Conservation (phyloP, 2,113 vertebrate genomes). For the Calypte anna region DNA sequence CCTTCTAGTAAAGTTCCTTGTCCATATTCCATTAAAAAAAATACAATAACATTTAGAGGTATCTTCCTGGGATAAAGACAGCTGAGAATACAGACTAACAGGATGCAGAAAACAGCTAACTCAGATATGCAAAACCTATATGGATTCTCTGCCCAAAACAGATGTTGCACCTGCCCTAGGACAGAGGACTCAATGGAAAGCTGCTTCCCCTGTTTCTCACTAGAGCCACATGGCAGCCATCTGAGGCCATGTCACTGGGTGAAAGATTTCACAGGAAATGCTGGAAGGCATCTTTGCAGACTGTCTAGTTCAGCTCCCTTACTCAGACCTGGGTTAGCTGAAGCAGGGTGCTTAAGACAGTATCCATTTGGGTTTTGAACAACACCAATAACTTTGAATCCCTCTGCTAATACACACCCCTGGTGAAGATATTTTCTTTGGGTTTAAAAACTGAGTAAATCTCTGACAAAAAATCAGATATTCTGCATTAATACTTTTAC, state of each 20-base stretch:
- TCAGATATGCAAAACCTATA: neutral
- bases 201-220: neutral
- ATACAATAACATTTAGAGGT: neutral
- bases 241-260: fast-evolving
- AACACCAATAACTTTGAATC: neutral
- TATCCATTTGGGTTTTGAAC: neutral
- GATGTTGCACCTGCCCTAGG: neutral
- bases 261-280: neutral
- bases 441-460: neutral
- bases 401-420: neutral
- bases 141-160: neutral
- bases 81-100: neutral
- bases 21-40: neutral
- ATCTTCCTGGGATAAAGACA: neutral
- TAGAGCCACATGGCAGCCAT: neutral
- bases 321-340: neutral
- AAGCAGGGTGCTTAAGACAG: neutral
- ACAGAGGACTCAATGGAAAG: neutral
- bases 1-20: neutral
- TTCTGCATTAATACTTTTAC: neutral
- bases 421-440: neutral
- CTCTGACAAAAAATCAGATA: neutral
- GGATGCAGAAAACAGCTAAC: neutral
- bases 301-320: fast-evolving
- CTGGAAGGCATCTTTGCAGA: neutral